These are phyloP conservation scores for Stenolophus ochropezus DNA, from an alignment of 2,888 invertebrate genomes.

Conservation along the genomic window DNA sequence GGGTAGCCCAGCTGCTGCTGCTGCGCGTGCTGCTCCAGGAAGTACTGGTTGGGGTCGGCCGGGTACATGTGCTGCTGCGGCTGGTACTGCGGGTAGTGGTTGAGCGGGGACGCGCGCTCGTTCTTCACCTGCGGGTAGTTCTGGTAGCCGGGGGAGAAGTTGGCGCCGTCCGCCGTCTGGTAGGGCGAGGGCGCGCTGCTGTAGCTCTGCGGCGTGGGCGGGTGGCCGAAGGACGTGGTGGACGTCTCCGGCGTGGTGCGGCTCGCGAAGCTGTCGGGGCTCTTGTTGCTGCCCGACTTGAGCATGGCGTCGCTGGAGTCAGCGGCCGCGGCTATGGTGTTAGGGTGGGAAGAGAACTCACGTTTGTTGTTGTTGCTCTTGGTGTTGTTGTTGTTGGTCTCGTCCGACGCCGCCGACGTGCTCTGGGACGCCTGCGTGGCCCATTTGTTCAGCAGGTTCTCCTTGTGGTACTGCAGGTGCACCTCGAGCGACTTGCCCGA, in stretches of 20 bases:
- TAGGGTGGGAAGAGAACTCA: constrained; percentile 75
- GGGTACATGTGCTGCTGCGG: constrained; percentile 59
- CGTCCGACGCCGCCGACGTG: constrained; percentile 69
- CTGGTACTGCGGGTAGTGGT: constrained; percentile 60
- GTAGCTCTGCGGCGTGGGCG: constrained; percentile 80
- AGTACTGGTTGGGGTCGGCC: constrained; percentile 53
- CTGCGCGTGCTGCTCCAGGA: constrained; percentile 65
- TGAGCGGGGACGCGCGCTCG: constrained; percentile 74
- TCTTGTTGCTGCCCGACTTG: constrained; percentile 75
- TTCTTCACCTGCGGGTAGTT: constrained; percentile 69
- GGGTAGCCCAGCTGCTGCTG: constrained; percentile 69
- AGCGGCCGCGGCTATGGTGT: constrained; percentile 81
- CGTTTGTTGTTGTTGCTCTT: constrained; percentile 73
- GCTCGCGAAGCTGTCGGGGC: constrained; percentile 78
- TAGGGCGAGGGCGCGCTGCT: constrained; percentile 81
- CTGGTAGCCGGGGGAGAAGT: constrained; percentile 75
- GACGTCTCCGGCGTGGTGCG: constrained; percentile 75
- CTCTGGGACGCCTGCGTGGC: constrained; percentile 75
- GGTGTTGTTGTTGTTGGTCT: constrained; percentile 81
- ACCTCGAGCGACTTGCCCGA: constrained; percentile 86
- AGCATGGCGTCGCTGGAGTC: constrained; percentile 84
- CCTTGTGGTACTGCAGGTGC: constrained; percentile 87
- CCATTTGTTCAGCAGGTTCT: constrained; percentile 85
- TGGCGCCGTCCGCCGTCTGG: constrained; percentile 77
- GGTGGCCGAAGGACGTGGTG: constrained; percentile 78